Base-by-base conservation (phyloP, 2,797 vertebrate genomes). In the Setipinna tenuifilis region DNA sequence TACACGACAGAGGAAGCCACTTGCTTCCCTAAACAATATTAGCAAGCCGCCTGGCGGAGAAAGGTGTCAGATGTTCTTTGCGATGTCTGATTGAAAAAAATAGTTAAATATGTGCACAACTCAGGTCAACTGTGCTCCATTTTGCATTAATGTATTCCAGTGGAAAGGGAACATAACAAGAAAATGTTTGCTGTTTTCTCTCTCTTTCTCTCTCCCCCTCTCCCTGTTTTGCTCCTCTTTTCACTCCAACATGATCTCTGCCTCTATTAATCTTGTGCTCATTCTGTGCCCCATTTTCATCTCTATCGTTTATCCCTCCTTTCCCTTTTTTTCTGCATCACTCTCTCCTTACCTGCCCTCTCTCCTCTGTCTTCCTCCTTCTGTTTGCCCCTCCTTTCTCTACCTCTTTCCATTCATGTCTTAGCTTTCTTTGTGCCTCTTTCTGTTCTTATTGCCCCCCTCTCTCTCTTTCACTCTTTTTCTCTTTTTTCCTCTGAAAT, bases 401-500 rank as follows among this genome's bases (percentile, higher is more conserved):
- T 17, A 75, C 68, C 65, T 71, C 65, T 16, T 71, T 28, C 23
- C 65, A 71, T 71, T 14, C 65, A 54, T 54, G 2, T 54, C 50
- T 54, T 10, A 54, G 50, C 7, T 54, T 54, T 54, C 50, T 54
- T 54, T 54, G 50, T 54, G 50, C 12, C 50, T 54, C 25, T 16
- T 10, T 71, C 12, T 71, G 25, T 16, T 59, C 58, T 11, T 17
- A 19, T n/a, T 71, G 16, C 16, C 5, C 3, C 12, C 3, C 58
- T 59, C 58, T 19, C 58, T 59, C 58, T 59, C 19, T 59, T 21
- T 59, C 58, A 11, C 16, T 25, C 59, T 81, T 28, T 58, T 19
- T 87, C 21, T 68, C 83, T 68, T 6, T 62, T 78, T 17, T 11
- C 50, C 44, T 71, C n/a, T 41, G 31, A 59, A 83, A 81, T 57